phyloP scores from a whole-genome alignment of 2,888 invertebrate genomes.

The Plebejus melissa region DNA sequence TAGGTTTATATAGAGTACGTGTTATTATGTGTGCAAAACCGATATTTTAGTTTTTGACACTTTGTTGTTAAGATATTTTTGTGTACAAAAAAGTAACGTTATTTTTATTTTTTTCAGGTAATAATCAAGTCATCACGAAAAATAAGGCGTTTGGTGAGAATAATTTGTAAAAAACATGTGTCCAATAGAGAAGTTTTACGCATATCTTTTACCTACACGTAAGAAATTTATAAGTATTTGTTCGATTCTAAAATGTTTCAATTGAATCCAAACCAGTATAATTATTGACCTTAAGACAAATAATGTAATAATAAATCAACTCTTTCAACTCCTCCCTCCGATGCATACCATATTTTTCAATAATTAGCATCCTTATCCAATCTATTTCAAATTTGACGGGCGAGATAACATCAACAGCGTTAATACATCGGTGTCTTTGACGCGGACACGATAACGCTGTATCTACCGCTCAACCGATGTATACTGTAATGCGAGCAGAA shows the following conservation, averaged over 20 bases:
- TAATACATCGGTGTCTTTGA: constrained; percentile 46
- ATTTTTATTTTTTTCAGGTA: neutral
- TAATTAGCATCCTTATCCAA: constrained; percentile 48
- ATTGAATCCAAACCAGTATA: neutral
- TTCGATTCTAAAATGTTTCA: no score
- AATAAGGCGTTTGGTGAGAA: neutral
- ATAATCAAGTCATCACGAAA: neutral
- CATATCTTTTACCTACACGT: no score
- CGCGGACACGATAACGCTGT: constrained; percentile 45
- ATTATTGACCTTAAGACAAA: neutral
- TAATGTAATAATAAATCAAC: constrained; percentile 13
- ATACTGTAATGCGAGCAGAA: constrained; percentile 26
- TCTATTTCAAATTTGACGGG: constrained; percentile 63
- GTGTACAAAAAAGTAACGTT: neutral
- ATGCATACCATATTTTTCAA: constrained; percentile 35
- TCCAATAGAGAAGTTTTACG: no score
- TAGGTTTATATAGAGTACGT: no score
- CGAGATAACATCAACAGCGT: constrained; percentile 50
- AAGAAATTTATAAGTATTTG: no score
- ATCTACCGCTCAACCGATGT: constrained; percentile 34
- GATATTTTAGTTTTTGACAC: neutral
- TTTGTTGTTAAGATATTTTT: neutral
- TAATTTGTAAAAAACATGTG: neutral
- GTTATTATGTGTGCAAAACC: neutral
- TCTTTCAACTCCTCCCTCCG: constrained; percentile 16